Conservation (phyloP, 1,140 invertebrate genomes). For the Andricus grossulariae region DNA sequence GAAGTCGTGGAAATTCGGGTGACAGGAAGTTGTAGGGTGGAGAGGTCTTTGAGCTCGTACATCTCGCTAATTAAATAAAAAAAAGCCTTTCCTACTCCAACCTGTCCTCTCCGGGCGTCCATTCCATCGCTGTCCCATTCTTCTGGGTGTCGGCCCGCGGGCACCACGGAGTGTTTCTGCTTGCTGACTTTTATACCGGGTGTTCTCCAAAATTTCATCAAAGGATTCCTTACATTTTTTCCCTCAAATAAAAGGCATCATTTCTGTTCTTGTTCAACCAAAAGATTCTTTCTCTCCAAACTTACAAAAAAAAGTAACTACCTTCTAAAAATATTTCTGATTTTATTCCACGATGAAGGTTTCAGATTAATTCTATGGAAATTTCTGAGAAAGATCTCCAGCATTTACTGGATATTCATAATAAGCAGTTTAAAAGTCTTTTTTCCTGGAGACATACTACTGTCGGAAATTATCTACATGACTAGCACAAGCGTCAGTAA, state of each 20-base stretch:
- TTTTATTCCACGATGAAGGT: no score
- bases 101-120: constrained; percentile 40
- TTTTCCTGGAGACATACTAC: no score
- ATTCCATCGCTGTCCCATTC: constrained; percentile 55
- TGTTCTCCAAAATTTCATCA: constrained; percentile 42
- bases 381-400: no score
- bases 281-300: no score
- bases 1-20: constrained; percentile 36
- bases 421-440: no score
- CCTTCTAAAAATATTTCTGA: no score
- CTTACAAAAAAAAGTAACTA: no score
- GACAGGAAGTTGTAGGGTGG: constrained; percentile 24
- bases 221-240: constrained; percentile 1
- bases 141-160: constrained; percentile 64
- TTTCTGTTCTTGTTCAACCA: not conserved
- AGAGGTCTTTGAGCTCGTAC: constrained; percentile 64
- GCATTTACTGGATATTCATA: no score
- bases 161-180: constrained; percentile 54
- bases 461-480: no score
- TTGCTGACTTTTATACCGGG: constrained; percentile 46
- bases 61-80: constrained; percentile 72
- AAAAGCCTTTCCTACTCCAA: constrained; percentile 49
- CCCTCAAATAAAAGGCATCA: not conserved
- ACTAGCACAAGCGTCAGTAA: no score
- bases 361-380: no score